These are phyloP conservation scores for Oxyruncus cristatus DNA, from an alignment of 2,113 vertebrate species.

Conservation along the genomic window DNA sequence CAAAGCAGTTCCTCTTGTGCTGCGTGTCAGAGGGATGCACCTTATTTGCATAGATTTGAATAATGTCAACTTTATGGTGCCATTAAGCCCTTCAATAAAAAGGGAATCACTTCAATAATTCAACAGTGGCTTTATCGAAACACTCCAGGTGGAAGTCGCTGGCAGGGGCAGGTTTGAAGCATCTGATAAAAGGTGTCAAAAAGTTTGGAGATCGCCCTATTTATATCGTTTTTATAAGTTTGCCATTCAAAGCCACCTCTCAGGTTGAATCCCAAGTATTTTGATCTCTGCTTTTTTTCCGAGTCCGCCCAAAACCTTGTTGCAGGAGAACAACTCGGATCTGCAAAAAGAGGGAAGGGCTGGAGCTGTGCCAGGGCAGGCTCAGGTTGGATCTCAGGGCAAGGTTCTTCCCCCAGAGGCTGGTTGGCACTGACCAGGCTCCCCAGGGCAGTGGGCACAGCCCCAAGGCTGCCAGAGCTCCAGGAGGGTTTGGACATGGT, in stretches of 20 bases:
- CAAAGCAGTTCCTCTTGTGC: not conserved
- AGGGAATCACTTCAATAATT: not conserved
- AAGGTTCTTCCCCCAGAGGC: not conserved
- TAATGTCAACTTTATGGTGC: slow-evolving; percentile 32
- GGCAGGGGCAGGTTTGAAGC: not conserved
- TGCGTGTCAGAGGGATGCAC: not conserved
- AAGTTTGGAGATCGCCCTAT: not conserved
- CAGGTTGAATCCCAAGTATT: not conserved
- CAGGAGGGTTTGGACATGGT: rapidly evolving
- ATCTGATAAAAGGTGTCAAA: not conserved
- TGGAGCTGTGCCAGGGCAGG: not conserved
- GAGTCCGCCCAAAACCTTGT: not conserved
- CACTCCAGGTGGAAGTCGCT: not conserved
- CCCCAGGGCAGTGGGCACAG: not conserved
- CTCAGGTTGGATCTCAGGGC: rapidly evolving
- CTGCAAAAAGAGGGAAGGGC: not conserved
- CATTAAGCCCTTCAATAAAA: slow-evolving; percentile 28
- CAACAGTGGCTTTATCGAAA: not conserved
- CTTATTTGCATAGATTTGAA: slow-evolving; percentile 40
- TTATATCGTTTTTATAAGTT: not conserved
- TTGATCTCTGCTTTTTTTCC: not conserved
- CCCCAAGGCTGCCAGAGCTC: not conserved
- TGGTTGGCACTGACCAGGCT: not conserved
- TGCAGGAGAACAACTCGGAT: not conserved
- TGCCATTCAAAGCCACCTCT: not conserved